A percentile compares a stretch with the other conserved stretches of the same genome.
These are phyloP conservation scores for Gnathonemus echidnorhynchus DNA, from an alignment of 2,113 vertebrate species.

Conservation along the genomic window DNA sequence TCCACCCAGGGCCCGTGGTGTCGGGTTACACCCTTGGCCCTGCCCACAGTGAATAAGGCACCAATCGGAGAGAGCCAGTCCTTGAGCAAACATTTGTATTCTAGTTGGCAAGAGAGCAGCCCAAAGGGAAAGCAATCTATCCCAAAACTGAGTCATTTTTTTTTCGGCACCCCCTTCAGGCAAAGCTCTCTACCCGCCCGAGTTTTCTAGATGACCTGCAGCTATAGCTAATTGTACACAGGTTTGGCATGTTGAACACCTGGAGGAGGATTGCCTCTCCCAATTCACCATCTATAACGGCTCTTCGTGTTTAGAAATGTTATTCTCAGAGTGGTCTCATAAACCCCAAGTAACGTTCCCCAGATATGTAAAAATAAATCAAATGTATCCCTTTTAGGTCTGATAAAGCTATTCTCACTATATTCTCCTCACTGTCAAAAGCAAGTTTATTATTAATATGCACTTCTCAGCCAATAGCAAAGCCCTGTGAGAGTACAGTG, in stretches of 20 bases:
- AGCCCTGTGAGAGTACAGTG: not conserved
- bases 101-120: not conserved
- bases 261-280: constrained; percentile 22
- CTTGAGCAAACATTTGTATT: not conserved
- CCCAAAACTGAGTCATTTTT: not conserved
- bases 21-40: not conserved
- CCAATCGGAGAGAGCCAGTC: not conserved
- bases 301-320: constrained; percentile 23
- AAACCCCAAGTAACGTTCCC: constrained; percentile 17
- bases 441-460: not conserved
- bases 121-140: not conserved
- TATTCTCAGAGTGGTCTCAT: constrained; percentile 20
- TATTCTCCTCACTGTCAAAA: not conserved
- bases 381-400: not conserved
- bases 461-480: not conserved
- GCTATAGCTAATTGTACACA: constrained; percentile 28
- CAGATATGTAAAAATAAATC: constrained; percentile 27
- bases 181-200: not conserved
- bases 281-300: constrained; percentile 10
- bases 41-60: not conserved
- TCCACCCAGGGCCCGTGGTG: constrained; percentile 16
- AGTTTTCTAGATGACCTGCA: constrained; percentile 28
- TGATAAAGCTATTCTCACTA: not conserved
- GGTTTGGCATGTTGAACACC: constrained; percentile 17
- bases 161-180: not conserved